Evolutionary conservation across 1,140 invertebrate species (phyloP), one percentile per base, ranked within the genome.

Genomic region (Hypsibius dujardini): DNA sequence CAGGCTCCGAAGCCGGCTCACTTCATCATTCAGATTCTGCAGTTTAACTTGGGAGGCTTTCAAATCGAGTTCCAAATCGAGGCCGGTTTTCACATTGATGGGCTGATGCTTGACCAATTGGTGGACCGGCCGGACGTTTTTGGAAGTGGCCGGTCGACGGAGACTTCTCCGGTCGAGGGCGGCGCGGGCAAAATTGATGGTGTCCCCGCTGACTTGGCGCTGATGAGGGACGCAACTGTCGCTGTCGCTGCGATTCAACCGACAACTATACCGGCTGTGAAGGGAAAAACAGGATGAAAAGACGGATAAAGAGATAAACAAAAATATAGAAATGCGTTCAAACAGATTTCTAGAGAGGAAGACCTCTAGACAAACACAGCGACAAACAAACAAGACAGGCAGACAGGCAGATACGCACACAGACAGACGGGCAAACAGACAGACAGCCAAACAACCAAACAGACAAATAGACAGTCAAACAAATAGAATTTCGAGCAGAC

Each of bases 141-240:
- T n/a, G 7, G 7, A 7, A n/a, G 7, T 56, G 50, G 50, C 50
- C 50, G 50, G 7, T 56, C 86, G 90, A 75, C 92, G 83, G 28
- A 95, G 80, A 46, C 90, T 94, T 72, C 92, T 83, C 73, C 93
- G 84, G 77, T 94, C 91, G 1, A 90, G 83, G 0, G 92, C 87
- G 75, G 90, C 90, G 42, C 92, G 84, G 80, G 93, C 90, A 81
- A 97, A 97, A 14, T 90, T 88, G 42, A 71, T 59, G 46, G 45
- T 79, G 62, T 83, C 83, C 14, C 85, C 83, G 73, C 87, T 81
- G 67, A 88, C 82, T 79, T 93, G 92, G 70, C 92, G 83, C 2
- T n/a, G n/a, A n/a, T n/a, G n/a, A n/a, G 90, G 89, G 90, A 97
- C 95, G 47, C 91, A 91, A 74, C 91, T 94, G 78, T 97, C 93